These are phyloP conservation scores for Byasa hedistus DNA, from an alignment of 2,888 invertebrate species.

Conservation along the genomic window DNA sequence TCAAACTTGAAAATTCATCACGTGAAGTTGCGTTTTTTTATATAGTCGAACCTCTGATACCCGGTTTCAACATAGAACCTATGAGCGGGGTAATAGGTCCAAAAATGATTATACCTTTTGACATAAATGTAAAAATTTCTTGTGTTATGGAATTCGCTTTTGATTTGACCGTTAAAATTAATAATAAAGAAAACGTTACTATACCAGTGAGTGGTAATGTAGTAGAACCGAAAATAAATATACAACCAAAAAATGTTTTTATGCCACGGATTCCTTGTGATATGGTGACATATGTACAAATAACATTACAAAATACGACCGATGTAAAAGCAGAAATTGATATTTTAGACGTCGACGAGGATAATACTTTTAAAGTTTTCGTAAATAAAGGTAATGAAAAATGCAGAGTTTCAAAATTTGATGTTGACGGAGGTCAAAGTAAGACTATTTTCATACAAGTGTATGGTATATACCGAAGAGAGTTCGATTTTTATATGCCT, in stretches of 20 bases:
- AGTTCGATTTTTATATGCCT: slow-evolving; percentile 80
- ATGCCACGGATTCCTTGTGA: slow-evolving; percentile 70
- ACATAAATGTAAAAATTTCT: slow-evolving; percentile 65
- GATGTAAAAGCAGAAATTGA: slow-evolving; percentile 52
- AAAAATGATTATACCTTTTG: slow-evolving; percentile 70
- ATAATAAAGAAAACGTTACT: slow-evolving; percentile 66
- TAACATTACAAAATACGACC: slow-evolving; percentile 63
- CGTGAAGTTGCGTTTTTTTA: slow-evolving; percentile 73
- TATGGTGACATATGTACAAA: slow-evolving; percentile 63
- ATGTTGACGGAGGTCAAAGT: slow-evolving; percentile 58
- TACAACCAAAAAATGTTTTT: slow-evolving; percentile 73
- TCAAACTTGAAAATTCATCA: slow-evolving; percentile 76
- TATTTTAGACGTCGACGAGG: slow-evolving; percentile 58
- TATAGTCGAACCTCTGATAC: slow-evolving; percentile 71
- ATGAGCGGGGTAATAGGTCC: slow-evolving; percentile 73
- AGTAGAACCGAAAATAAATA: slow-evolving; percentile 69
- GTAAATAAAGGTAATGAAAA: slow-evolving; percentile 61
- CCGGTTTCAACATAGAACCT: slow-evolving; percentile 74
- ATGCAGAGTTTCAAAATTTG: slow-evolving; percentile 52
- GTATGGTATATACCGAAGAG: slow-evolving; percentile 61
- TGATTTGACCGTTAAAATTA: slow-evolving; percentile 64
- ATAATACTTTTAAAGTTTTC: slow-evolving; percentile 64
- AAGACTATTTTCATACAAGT: slow-evolving; percentile 66
- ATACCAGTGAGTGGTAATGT: slow-evolving; percentile 71
- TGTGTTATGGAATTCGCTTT: slow-evolving; percentile 64